Base-by-base conservation (phyloP, 2,888 invertebrate genomes). In the Diplazon laetatorius region DNA sequence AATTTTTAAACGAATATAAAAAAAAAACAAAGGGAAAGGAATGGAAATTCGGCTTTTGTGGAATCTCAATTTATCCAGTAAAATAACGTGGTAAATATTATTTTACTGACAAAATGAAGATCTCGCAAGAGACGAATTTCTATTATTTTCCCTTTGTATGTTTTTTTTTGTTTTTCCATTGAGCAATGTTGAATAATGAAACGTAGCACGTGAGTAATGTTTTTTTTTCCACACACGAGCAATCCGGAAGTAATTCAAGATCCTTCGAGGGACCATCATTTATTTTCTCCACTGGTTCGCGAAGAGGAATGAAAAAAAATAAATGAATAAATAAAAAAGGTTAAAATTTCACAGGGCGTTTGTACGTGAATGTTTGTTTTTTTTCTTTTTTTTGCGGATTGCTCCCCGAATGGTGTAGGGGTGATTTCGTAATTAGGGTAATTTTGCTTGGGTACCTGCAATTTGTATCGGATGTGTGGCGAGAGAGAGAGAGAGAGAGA, bases 391-490 rank as follows among this genome's bases (percentile, higher is more conserved):
- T 20, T 18, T 20, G 25, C 42, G 9, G 48, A 3, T 18, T 10
- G 20, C 4, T 30, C 6, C 4, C 4, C 6, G 30, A 30, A 30
- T 30, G 2, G 30, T 6, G 14, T 0, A 52, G 14, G 14, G 25
- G 18, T 50, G 66, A n/a, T n/a, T 57, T 60, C 48, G 76, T 81
- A 84, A 85, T 85, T 84, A 82, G 82, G 80, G 74, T 81, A 79
- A 83, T 84, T 82, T 81, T 66, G 63, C 57, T 65, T 77, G 65
- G 63, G 48, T 73, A 78, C 62, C 60, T 65, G 82, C 80, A 84
- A 81, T 84, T 84, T 81, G 65, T 80, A 59, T 69, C 72, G 63
- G 83, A 75, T 74, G 73, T 78, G 78, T 73, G 70, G 72, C 60
- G 65, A 76, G 78, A 75, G 74, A 9, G 18, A n/a, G 39, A 42